phyloP scores from a whole-genome alignment of 2,888 invertebrate genomes.

The Prenolepis imparis region DNA sequence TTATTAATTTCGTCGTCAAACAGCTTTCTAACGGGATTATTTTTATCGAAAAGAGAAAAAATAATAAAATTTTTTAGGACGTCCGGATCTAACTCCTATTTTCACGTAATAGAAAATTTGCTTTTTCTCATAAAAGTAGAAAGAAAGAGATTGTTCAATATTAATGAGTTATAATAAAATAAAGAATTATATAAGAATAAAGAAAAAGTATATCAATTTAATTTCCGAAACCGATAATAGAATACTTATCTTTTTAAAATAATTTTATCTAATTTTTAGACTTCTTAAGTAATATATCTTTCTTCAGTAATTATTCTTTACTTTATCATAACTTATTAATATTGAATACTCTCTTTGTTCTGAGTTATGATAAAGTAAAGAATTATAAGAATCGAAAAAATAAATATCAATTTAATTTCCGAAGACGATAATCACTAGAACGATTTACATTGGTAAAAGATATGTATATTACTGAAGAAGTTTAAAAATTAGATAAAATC shows the following conservation, averaged over 20 bases:
- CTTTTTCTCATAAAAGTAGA: neutral
- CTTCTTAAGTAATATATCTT: no score
- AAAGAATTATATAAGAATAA: neutral
- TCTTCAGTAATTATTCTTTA: no score
- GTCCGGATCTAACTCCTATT: neutral
- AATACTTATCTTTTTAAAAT: no score
- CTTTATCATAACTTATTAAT: no score
- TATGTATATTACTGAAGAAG: neutral
- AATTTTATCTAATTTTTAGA: no score
- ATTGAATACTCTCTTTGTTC: no score
- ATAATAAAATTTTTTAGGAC: neutral
- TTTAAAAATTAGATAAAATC: slow-evolving; percentile 6
- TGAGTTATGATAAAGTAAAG: no score
- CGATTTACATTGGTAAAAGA: neutral
- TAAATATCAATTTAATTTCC: no score
- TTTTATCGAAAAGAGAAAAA: neutral
- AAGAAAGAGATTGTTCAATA: neutral
- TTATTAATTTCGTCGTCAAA: slow-evolving; percentile 7
- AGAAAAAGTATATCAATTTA: neutral
- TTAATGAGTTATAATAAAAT: slow-evolving; percentile 1
- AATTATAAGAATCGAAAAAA: no score
- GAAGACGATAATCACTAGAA: neutral
- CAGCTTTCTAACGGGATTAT: slow-evolving; percentile 21
- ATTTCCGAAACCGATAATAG: neutral
- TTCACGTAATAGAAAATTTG: neutral